Evolutionary conservation across 2,797 vertebrate species (phyloP).

Genomic region (Oryzias dopingdopingensis): DNA sequence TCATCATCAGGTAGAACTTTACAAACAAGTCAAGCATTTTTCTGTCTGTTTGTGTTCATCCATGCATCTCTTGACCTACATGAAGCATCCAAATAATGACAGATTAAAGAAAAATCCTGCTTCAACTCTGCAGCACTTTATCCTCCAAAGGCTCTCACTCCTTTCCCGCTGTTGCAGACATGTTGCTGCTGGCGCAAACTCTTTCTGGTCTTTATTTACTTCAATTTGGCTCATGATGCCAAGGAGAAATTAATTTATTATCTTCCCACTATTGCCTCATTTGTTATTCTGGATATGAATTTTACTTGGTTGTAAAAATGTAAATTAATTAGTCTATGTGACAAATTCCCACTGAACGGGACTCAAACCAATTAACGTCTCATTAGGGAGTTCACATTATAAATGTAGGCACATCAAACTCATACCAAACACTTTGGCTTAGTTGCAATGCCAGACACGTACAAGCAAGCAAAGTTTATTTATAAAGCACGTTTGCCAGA

Average conservation of each 20-base stretch:
- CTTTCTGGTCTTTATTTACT: not conserved
- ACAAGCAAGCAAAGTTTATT: no score
- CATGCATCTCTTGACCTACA: constrained; percentile 2
- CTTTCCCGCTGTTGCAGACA: no score
- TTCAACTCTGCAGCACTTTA: constrained; percentile 31
- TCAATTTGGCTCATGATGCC: not conserved
- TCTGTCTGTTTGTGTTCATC: not conserved
- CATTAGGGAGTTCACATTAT: constrained; percentile 15
- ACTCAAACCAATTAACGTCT: constrained; percentile 35
- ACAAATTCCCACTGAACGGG: constrained; percentile 30
- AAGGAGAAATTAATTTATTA: constrained; percentile 2
- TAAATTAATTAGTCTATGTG: constrained; percentile 37
- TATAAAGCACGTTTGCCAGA: no score
- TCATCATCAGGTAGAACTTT: constrained; percentile 41
- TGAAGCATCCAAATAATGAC: constrained; percentile 37
- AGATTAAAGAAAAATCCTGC: constrained; percentile 37
- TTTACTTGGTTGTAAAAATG: constrained; percentile 16
- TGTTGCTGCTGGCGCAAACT: not conserved
- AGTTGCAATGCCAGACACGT: no score
- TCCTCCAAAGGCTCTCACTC: not conserved
- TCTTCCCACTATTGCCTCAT: not conserved
- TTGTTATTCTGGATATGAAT: not conserved
- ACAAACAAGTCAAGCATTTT: constrained; percentile 16
- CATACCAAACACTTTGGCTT: not conserved
- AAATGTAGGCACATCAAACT: constrained; percentile 10